Conservation (phyloP, 2,888 invertebrate genomes). For the Drosophila cracens region DNA sequence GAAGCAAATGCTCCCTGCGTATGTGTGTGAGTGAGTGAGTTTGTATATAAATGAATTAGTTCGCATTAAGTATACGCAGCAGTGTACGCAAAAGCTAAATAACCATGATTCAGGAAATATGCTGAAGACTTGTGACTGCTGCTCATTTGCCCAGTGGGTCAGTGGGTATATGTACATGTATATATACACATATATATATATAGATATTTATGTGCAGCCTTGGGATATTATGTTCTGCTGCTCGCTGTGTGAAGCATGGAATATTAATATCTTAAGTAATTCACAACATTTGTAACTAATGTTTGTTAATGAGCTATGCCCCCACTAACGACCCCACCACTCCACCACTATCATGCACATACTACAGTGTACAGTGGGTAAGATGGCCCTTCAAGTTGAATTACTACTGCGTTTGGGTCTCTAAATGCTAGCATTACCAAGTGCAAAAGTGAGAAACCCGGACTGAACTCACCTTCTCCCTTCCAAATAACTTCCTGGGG, state of each 20-base stretch:
- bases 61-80: constrained; percentile 75
- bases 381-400: constrained; percentile 48
- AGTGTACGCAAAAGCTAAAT: constrained; percentile 47
- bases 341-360: not conserved
- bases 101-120: constrained; percentile 69
- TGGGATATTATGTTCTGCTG: constrained; percentile 56
- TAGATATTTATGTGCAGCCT: constrained; percentile 35
- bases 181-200: not conserved
- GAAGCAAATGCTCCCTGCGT: constrained; percentile 24
- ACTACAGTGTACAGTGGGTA: constrained; percentile 6
- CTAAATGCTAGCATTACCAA: constrained; percentile 70
- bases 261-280: constrained; percentile 81
- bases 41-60: constrained; percentile 74
- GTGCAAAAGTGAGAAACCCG: constrained; percentile 65
- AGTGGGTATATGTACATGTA: not conserved
- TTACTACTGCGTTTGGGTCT: constrained; percentile 47
- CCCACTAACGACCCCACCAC: constrained; percentile 7
- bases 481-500: no score
- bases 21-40: constrained; percentile 17
- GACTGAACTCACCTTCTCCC: constrained; percentile 19
- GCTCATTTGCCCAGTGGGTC: constrained; percentile 32
- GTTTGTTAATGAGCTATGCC: constrained; percentile 76
- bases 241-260: constrained; percentile 66
- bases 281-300: constrained; percentile 81
- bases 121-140: constrained; percentile 33